Conservation (phyloP, 2,797 vertebrate genomes). For the Melanotaenia pygmaea region DNA sequence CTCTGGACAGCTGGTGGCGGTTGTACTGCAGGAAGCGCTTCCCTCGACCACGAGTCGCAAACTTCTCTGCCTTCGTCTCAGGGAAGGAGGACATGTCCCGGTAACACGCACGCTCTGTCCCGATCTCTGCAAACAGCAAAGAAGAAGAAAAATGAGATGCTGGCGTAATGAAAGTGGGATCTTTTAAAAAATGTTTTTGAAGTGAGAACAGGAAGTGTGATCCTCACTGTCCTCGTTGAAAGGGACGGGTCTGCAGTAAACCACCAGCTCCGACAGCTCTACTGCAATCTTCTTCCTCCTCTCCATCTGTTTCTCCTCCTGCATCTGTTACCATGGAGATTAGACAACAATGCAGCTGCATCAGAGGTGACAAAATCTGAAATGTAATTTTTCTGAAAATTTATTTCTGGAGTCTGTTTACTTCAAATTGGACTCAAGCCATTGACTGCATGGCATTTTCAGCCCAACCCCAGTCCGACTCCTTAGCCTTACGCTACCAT, state of each 20-base stretch:
- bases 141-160: background rate
- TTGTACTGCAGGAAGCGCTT: constrained; percentile 87
- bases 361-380: background rate
- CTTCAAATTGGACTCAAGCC: too few relatives aligned
- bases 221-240: constrained; percentile 97
- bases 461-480: too few relatives aligned
- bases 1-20: constrained; percentile 83
- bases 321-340: constrained; percentile 82
- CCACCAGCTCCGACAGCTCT: constrained; percentile 95
- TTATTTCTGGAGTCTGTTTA: too few relatives aligned
- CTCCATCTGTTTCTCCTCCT: constrained; percentile 98
- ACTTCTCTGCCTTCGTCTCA: constrained; percentile 97
- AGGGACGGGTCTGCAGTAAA: constrained; percentile 96
- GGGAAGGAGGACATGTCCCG: constrained; percentile 98
- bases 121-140: constrained; percentile 86
- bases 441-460: too few relatives aligned
- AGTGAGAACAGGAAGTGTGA: background rate
- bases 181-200: background rate
- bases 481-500: too few relatives aligned
- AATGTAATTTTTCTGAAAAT: too few relatives aligned
- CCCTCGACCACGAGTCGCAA: constrained; percentile 91
- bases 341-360: background rate
- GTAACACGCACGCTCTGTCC: constrained; percentile 94
- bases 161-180: background rate
- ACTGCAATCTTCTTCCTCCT: constrained; percentile 97